Conservation (phyloP, 1,140 invertebrate genomes). For the Medauroidea extradentata region DNA sequence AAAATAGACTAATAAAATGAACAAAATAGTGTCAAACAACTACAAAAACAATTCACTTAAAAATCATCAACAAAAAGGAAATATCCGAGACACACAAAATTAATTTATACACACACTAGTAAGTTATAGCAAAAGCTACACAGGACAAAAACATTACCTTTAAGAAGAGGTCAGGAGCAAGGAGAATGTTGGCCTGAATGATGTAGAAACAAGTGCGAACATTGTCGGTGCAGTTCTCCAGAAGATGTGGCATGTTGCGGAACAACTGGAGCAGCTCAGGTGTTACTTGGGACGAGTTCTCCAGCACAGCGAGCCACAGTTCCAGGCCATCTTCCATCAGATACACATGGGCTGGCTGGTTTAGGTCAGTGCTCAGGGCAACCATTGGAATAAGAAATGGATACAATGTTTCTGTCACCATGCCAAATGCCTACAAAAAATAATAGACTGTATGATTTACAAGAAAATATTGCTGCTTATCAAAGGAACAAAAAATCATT, state of each 20-base stretch:
- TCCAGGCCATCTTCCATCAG: slow-evolving; percentile 88
- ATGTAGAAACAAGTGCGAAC: slow-evolving; percentile 72
- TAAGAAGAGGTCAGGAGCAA: slow-evolving; percentile 75
- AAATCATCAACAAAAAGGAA: neutral
- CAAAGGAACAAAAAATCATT: too few species aligned
- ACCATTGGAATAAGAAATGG: slow-evolving; percentile 73
- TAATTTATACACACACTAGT: too few species aligned
- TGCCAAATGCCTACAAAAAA: slow-evolving; percentile 61
- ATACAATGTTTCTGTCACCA: slow-evolving; percentile 53
- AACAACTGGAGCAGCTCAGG: slow-evolving; percentile 67
- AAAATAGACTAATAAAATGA: neutral
- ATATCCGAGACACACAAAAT: too few species aligned
- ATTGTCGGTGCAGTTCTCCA: slow-evolving; percentile 77
- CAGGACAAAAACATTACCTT: too few species aligned
- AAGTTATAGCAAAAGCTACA: too few species aligned
- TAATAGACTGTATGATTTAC: too few species aligned
- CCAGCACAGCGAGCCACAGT: slow-evolving; percentile 80
- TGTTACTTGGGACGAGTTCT: slow-evolving; percentile 61
- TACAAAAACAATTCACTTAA: neutral
- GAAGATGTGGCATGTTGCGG: slow-evolving; percentile 67
- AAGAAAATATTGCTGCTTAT: too few species aligned
- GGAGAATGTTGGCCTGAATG: slow-evolving; percentile 76
- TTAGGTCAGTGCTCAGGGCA: slow-evolving; percentile 71
- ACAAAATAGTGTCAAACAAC: neutral
- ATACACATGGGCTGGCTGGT: slow-evolving; percentile 78